phyloP scores from a whole-genome alignment of 2,888 invertebrate species.

The Brassicogethes aeneus region DNA sequence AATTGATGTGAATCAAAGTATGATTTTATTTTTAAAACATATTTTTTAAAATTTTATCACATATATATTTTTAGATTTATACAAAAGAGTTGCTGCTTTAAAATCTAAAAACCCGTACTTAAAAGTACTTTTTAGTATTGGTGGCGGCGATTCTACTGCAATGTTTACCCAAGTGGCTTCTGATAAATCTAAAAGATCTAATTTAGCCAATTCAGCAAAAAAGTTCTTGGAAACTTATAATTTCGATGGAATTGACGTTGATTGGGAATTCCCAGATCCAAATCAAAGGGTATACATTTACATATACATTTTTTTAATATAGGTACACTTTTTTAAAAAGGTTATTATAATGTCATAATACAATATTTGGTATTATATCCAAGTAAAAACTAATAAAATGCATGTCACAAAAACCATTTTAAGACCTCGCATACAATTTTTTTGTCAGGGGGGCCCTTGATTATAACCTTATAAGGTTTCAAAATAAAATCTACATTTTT shows the following conservation, averaged over 20 bases:
- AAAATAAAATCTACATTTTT: too few species aligned
- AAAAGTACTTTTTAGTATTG: conserved; percentile 11
- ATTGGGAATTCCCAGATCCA: conserved; percentile 11
- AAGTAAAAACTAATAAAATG: too few species aligned
- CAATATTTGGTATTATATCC: too few species aligned
- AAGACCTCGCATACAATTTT: too few species aligned
- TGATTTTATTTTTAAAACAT: not conserved
- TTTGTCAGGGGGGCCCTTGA: too few species aligned
- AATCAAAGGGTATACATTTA: conserved; percentile 7
- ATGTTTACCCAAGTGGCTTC: conserved; percentile 9
- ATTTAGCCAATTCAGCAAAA: conserved; percentile 6
- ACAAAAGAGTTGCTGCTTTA: conserved; percentile 6
- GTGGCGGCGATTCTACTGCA: not conserved
- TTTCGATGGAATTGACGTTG: conserved; percentile 13
- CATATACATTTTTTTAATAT: too few species aligned
- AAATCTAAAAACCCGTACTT: conserved; percentile 8
- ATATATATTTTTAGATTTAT: conserved; percentile 15
- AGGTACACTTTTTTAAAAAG: too few species aligned
- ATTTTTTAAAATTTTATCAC: not conserved
- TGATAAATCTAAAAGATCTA: conserved; percentile 4
- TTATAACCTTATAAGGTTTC: too few species aligned
- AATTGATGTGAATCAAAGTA: conserved; percentile 9
- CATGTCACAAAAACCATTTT: too few species aligned
- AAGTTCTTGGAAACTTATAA: conserved; percentile 8
- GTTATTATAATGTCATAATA: too few species aligned